phyloP scores from a whole-genome alignment of 2,113 vertebrate species.

The Ginglymostoma cirratum region DNA sequence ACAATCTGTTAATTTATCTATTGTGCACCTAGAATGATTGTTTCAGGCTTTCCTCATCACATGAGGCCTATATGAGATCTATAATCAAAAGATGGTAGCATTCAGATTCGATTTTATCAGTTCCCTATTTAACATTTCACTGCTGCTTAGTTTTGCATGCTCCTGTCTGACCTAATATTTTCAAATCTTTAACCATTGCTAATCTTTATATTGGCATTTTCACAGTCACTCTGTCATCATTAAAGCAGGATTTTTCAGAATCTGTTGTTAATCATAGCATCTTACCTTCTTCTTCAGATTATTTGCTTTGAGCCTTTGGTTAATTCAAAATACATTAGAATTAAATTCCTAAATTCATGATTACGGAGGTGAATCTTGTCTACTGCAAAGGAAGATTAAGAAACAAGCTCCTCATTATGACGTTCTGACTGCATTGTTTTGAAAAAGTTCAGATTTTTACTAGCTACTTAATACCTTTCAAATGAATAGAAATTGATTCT shows the following conservation, averaged over 20 bases:
- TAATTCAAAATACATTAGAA: not conserved
- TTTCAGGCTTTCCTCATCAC: not conserved
- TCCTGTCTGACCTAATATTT: not conserved
- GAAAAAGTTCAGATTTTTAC: not conserved
- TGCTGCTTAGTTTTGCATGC: not conserved
- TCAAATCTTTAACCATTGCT: not conserved
- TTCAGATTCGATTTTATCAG: not conserved
- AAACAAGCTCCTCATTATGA: not conserved
- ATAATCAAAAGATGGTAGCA: not conserved
- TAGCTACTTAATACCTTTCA: not conserved
- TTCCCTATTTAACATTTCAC: not conserved
- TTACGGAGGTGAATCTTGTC: not conserved
- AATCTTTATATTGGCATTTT: not conserved
- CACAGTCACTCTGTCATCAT: not conserved
- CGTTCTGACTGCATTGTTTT: not conserved
- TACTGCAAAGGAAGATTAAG: not conserved
- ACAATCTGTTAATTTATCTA: not conserved
- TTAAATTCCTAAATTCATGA: not conserved
- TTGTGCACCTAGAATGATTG: not conserved
- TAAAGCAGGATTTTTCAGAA: not conserved
- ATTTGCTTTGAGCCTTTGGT: slow-evolving; percentile 2
- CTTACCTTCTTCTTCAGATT: not conserved
- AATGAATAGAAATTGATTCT: not conserved
- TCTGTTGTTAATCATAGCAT: not conserved
- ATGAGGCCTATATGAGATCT: not conserved